These are phyloP conservation scores for Spisula solida DNA, from an alignment of 2,888 invertebrate genomes.

Conservation along the genomic window DNA sequence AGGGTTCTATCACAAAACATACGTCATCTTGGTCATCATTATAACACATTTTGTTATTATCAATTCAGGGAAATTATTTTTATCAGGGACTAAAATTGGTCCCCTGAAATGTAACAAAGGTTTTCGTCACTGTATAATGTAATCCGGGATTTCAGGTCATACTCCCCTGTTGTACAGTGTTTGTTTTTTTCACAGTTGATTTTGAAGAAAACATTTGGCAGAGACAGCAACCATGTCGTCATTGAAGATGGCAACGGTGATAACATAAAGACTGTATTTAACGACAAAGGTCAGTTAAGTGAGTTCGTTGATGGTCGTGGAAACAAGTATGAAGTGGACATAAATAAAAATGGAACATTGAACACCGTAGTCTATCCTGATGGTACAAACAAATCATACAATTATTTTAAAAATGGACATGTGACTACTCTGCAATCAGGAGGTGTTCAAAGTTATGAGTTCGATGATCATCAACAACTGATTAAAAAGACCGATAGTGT, in stretches of 20 bases:
- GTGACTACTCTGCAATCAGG: conserved; percentile 32
- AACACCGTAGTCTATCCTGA: conserved; percentile 48
- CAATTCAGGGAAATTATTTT: no score
- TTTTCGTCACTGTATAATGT: no score
- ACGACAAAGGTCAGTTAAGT: conserved; percentile 33
- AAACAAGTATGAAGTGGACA: conserved; percentile 41
- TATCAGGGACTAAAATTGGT: no score
- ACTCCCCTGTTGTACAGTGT: no score
- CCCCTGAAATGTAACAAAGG: no score
- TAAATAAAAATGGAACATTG: conserved; percentile 44
- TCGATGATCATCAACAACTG: conserved; percentile 24
- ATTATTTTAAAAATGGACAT: conserved; percentile 32
- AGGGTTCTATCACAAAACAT: no score
- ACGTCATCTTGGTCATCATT: no score
- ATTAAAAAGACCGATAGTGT: conserved; percentile 36
- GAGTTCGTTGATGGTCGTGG: conserved; percentile 48
- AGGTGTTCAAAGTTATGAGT: conserved; percentile 25
- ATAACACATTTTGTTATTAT: no score
- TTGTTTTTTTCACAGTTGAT: conserved; percentile 31
- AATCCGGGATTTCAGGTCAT: no score
- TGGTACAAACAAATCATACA: conserved; percentile 33
- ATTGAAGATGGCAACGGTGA: conserved; percentile 62
- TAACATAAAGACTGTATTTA: conserved; percentile 23
- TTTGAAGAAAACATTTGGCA: not conserved
- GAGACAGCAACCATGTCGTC: not conserved